A percentile compares a stretch with the other conserved stretches of the same genome.
Evolutionary conservation across 2,888 invertebrate genomes (phyloP).

Genomic region (Trichogramma evanescens): DNA sequence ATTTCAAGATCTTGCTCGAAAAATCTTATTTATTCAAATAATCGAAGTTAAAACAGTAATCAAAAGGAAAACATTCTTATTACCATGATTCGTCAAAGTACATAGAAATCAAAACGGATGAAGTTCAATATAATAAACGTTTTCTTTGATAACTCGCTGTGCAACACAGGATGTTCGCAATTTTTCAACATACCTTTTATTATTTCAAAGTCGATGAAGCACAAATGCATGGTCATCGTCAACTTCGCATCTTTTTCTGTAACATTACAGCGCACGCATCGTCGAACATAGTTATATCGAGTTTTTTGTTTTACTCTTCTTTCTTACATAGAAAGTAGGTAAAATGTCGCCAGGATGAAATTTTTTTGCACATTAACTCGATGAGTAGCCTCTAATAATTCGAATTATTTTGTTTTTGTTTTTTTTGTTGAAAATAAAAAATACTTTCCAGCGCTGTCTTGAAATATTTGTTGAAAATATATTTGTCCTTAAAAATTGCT

Average conservation of each 20-base stretch:
- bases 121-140: no score
- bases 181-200: slow-evolving; percentile 42
- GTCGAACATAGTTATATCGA: slow-evolving; percentile 6
- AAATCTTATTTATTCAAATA: no score
- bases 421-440: no score
- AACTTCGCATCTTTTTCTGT: slow-evolving; percentile 30
- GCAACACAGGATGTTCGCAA: no score
- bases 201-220: slow-evolving; percentile 42
- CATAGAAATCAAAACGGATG: no score
- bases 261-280: slow-evolving; percentile 15
- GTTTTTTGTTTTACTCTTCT: slow-evolving; percentile 12
- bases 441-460: no score
- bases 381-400: slow-evolving; percentile 12
- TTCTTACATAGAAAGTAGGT: slow-evolving; percentile 1
- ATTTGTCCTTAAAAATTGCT: background rate
- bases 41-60: no score
- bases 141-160: no score
- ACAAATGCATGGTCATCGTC: slow-evolving; percentile 44
- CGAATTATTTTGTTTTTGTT: slow-evolving; percentile 16
- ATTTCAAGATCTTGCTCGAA: no score
- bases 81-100: no score
- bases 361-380: slow-evolving; percentile 14
- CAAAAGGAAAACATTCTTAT: no score
- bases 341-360: slow-evolving; percentile 12
- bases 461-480: no score